A percentile compares a stretch with the other conserved stretches of the same genome.
phyloP scores from a whole-genome alignment of 30 jellyfish, hydroid and myxozoan species.

The Catostylus mosaicus region DNA sequence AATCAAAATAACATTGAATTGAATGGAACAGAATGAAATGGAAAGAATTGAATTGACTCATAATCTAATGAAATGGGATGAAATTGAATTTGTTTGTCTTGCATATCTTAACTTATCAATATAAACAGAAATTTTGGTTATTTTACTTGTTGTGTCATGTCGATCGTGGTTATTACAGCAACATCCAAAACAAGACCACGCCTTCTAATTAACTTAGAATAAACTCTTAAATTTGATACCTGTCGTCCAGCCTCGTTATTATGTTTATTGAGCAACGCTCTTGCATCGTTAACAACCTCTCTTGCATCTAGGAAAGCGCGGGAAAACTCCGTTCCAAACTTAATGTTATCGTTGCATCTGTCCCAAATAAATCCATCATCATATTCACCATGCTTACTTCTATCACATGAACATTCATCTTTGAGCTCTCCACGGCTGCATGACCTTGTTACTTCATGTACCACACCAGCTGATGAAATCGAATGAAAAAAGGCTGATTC shows the following conservation, averaged over 20 bases:
- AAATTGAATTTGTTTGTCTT: no score
- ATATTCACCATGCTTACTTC: conserved; percentile 22
- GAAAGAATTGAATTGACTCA: no score
- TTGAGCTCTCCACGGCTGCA: conserved; percentile 80
- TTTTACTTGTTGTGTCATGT: no score
- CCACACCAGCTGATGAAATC: conserved; percentile 94
- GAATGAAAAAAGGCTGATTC: conserved; percentile 96
- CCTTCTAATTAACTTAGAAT: no score
- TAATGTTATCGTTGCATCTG: conserved; percentile 87
- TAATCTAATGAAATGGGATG: no score
- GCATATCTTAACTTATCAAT: no score
- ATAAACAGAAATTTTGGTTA: no score
- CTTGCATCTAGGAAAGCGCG: conserved; percentile 91
- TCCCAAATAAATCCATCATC: conserved; percentile 77
- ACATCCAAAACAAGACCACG: no score
- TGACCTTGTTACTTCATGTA: conserved; percentile 84
- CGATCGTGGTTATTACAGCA: no score
- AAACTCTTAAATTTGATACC: conserved; percentile 34
- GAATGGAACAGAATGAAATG: no score
- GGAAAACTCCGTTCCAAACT: conserved; percentile 83
- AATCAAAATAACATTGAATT: no score
- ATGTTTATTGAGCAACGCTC: conserved; percentile 91
- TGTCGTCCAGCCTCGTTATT: conserved; percentile 94
- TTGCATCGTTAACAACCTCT: conserved; percentile 92
- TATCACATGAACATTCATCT: conserved; percentile 80